phyloP scores from a whole-genome alignment of 2,113 vertebrate genomes.

The Bos javanicus region DNA sequence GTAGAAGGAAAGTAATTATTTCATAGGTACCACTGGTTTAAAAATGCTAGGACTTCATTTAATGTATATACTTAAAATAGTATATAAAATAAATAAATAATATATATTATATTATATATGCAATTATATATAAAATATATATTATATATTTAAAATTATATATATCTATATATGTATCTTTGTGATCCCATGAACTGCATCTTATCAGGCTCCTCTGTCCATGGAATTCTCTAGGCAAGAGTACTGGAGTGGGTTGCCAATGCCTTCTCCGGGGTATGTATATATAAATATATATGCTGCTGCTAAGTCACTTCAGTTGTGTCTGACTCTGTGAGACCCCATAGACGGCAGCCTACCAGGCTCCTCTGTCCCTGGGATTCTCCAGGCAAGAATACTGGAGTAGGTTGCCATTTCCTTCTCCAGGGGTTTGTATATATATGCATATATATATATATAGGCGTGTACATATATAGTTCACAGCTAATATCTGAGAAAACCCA shows the following conservation, averaged over 20 bases:
- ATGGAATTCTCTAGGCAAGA: neutral
- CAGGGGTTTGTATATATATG: neutral
- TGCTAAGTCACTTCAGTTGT: neutral
- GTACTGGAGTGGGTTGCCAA: neutral
- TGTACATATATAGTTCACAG: neutral
- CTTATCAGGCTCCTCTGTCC: neutral
- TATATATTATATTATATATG: neutral
- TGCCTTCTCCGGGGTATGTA: neutral
- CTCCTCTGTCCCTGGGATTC: neutral
- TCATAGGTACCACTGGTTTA: neutral
- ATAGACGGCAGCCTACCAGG: neutral
- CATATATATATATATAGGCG: neutral
- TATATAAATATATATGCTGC: neutral
- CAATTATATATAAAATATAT: neutral
- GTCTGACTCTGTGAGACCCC: neutral
- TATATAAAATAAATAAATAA: neutral
- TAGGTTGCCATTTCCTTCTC: neutral
- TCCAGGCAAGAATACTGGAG: neutral
- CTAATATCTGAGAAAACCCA: neutral
- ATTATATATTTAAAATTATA: neutral
- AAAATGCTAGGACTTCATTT: neutral
- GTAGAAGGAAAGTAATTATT: neutral
- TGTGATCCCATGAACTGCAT: neutral
- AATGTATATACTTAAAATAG: neutral
- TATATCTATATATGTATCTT: neutral